phyloP scores from a whole-genome alignment of 2,113 vertebrate genomes.

The Lophochroa leadbeateri region DNA sequence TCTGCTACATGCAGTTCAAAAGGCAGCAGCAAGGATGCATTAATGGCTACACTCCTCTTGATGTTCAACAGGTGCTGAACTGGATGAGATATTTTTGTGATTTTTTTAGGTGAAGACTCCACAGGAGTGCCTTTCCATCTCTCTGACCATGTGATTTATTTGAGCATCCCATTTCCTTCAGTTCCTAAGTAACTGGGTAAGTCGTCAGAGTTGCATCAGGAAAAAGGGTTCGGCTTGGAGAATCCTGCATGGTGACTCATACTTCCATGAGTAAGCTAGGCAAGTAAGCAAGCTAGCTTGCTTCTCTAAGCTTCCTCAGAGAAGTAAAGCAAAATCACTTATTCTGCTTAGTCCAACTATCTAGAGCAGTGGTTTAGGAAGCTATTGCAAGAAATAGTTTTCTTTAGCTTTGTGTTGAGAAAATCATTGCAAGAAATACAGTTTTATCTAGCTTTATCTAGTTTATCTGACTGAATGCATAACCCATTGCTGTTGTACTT shows the following conservation, averaged over 20 bases:
- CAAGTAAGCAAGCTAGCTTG: background rate
- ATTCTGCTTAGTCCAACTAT: background rate
- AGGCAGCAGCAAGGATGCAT: background rate
- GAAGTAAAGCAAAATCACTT: background rate
- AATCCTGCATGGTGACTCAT: constrained; percentile 8
- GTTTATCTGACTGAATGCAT: background rate
- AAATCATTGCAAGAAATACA: background rate
- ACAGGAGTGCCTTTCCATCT: background rate
- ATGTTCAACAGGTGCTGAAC: background rate
- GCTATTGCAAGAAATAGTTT: background rate
- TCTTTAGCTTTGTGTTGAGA: background rate
- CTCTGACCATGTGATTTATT: background rate
- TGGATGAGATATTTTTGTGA: background rate
- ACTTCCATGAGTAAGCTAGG: background rate
- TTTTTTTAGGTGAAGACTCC: background rate
- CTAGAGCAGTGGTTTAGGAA: background rate
- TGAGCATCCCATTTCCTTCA: background rate
- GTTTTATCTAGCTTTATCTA: background rate
- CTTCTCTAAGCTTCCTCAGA: background rate
- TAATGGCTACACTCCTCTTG: background rate
- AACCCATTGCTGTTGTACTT: background rate
- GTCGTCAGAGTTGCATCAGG: background rate
- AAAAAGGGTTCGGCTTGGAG: background rate
- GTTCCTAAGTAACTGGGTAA: background rate
- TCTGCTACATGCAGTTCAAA: background rate